Base-by-base conservation (phyloP, 2,113 vertebrate species). In the Charadrius vociferus region DNA sequence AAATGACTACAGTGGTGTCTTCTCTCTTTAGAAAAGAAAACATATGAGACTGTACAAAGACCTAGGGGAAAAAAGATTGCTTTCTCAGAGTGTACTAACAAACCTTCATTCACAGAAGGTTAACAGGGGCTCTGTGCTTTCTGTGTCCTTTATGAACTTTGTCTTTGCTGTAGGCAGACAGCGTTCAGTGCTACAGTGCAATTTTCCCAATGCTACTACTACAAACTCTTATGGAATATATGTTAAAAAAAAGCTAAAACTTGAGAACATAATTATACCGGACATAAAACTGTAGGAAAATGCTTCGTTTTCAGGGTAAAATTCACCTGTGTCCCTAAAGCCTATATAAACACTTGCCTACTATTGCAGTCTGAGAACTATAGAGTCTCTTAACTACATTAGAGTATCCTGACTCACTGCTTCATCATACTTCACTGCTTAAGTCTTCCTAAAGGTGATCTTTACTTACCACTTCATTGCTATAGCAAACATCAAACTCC, bases 31-130 rank as follows among this genome's bases (percentile, higher is more conserved):
- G 62, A 82, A 82, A 81, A 73, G 43, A 93, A 89, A 93, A 73
- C 55, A 81, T 30, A 55, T 1, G 1, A 83, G 63, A 71, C 29
- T 81, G 15, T 36, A 78, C 26, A 59, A 83, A 88, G 71, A 92
- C 67, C 71, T 66, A 78, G 20, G 39, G 71, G 53, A 4, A 17
- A 49, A 85, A 59, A 66, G 41, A 83, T 83, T 90, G 59, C 63
- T 83, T 90, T 94, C 74, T 80, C 0, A 0, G 70, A 1, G 1
- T 10, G 1, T 79, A 62, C 71, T 77, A 88, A 80, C 56, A 86
- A 90, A 93, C 53, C n/a, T 86, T 81, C 52, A 75, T 94, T 95
- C 90, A 80, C 62, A 75, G 53, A 68, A 94, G 83, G 93, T 87
- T 87, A 95, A 89, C 53, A 67, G 65, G 26, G 32, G 26, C 66